Base-by-base conservation (phyloP, 2,113 vertebrate genomes). In the Acanthochromis polyacanthus region DNA sequence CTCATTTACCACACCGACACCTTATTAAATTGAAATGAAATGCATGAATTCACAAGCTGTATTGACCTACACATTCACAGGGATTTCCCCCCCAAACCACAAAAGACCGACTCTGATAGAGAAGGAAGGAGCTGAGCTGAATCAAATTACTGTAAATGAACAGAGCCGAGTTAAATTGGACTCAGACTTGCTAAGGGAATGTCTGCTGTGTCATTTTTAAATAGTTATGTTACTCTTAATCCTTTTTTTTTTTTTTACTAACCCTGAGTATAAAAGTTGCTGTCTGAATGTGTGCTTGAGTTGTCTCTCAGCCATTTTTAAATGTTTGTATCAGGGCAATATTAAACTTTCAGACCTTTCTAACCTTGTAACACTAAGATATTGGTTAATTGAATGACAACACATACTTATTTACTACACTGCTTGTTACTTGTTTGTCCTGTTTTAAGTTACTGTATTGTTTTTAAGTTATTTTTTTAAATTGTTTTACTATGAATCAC, bases 11-110 rank as follows among this genome's bases (percentile, higher is more conserved):
- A 68, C 52, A 25, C 23, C 68, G 80, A 88, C 84, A 85, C 70
- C 64, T 87, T 80, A 81, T 87, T 91, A 76, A 73, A 85, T 11
- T 51, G 20, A 69, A 88, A 84, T 79, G 40, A 78, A 86, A 87
- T 77, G 78, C 51, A 75, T 71, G 59, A 61, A 71, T 78, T 78
- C 0, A 2, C 69, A 68, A 71, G 57, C 30, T 64, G 48, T 30
- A 76, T 77, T 80, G 83, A 88, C 68, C 48, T 62, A 11, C 45
- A 45, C 19, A 3, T 74, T 80, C 53, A n/a, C 48, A 23, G 48
- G n/a, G 14, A 51, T 82, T 82, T 73, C 50, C 9, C 5, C 25
- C n/a, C 69, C 52, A 8, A 78, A 50, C 65, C 78, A 50, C 51
- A n/a, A 19, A 25, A 63, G 75, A 57, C 48, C 12, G 55, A 77